Percentiles rank a stretch among this genome's conserved stretches.
Conservation (phyloP, 2,797 vertebrate species). For the Margarornis squamiger region DNA sequence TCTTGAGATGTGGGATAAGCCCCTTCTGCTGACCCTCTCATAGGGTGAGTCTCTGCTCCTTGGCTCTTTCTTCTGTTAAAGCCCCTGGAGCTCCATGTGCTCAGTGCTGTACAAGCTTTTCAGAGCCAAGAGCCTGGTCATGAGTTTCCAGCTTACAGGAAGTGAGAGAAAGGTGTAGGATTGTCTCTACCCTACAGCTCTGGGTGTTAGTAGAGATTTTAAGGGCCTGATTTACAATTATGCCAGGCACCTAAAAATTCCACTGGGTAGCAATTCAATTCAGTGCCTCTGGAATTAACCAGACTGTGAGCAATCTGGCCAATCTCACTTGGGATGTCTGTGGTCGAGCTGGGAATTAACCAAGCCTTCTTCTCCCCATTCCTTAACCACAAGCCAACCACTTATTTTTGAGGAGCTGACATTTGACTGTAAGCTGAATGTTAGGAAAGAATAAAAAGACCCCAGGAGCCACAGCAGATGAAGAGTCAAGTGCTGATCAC, state of each 20-base stretch:
- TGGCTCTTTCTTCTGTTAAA: not conserved
- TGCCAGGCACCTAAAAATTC: not conserved
- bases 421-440: slow-evolving; percentile 1
- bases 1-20: not conserved
- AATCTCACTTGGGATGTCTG: not conserved
- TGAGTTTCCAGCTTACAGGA: not conserved
- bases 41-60: not conserved
- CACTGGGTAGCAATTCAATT: not conserved
- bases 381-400: not conserved
- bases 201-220: not conserved
- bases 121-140: not conserved
- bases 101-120: fast-evolving
- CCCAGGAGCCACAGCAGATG: not conserved
- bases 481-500: slow-evolving; percentile 30
- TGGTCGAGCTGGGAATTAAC: not conserved
- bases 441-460: not conserved
- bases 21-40: not conserved
- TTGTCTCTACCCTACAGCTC: not conserved
- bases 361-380: not conserved
- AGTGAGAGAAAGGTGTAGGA: not conserved
- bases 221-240: not conserved
- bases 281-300: not conserved
- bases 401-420: slow-evolving; percentile 20
- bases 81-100: not conserved
- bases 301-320: not conserved